These are phyloP conservation scores for Ramphastos sulfuratus DNA, from an alignment of 2,113 vertebrate species.

Conservation along the genomic window DNA sequence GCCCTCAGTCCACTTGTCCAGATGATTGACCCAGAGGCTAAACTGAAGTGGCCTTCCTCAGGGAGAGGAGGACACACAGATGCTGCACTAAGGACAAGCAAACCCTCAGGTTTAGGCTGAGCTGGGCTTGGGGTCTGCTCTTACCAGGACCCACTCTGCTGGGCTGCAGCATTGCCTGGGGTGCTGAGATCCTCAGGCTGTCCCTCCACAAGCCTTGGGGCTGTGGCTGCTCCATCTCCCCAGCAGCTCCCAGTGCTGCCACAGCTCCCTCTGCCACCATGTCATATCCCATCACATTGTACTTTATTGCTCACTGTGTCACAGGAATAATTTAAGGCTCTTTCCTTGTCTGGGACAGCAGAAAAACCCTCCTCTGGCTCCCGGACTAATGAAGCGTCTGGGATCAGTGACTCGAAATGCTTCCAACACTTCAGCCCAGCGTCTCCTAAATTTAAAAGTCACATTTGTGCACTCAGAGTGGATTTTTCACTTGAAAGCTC, in stretches of 20 bases:
- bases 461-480: background rate
- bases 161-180: background rate
- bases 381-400: background rate
- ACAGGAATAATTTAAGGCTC: constrained; percentile 29
- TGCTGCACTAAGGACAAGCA: accelerated
- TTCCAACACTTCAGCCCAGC: background rate
- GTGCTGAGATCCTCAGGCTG: accelerated
- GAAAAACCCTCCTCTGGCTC: background rate
- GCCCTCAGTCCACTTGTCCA: background rate
- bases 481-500: background rate
- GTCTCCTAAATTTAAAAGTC: background rate
- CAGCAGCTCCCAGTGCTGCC: too few species aligned
- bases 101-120: background rate
- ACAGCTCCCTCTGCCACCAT: background rate
- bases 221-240: background rate
- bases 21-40: background rate
- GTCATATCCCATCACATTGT: background rate
- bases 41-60: background rate
- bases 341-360: background rate
- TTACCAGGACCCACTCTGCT: accelerated
- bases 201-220: background rate
- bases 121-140: accelerated
- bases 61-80: accelerated
- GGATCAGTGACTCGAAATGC: constrained; percentile 11
- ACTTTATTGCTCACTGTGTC: background rate